Base-by-base conservation (phyloP, 2,113 vertebrate species). In the Kryptolebias marmoratus region DNA sequence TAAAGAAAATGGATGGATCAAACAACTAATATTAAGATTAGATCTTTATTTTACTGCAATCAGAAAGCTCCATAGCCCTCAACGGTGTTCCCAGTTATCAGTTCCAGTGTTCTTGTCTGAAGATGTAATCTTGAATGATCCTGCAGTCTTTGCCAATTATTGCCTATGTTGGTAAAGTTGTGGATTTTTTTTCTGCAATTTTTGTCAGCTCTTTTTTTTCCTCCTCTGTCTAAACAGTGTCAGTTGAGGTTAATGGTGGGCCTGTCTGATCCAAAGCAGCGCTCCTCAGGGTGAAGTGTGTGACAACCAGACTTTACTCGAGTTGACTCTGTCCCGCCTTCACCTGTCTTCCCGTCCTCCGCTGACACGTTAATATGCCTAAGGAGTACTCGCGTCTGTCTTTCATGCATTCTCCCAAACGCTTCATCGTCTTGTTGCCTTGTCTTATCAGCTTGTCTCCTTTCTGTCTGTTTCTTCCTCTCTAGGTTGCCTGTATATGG, bases 151-250 rank as follows among this genome's bases (percentile, higher is more conserved):
- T 53, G 30, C 53, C 30, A 28, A 72, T 75, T 72, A 68, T 27
- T 56, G 49, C 63, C 61, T 54, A 61, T 5, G 16, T 71, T 75
- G 65, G 32, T 64, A 78, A 82, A 78, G 76, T 36, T 45, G 60
- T 63, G 57, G 56, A 47, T 44, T 30, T 58, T 64, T 22, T 36
- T 61, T 22, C 45, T 64, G 42, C 53, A 31, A 50, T 27, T 55
- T 75, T 71, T 54, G 52, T 36, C 58, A 54, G 58, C 27, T n/a
- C 28, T 71, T 68, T 58, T 67, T 32, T 68, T 66, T 57, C 64
- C 67, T 62, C 62, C 9, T 6, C 63, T 83, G 54, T 77, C 67
- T 70, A 87, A 77, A 83, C 83, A 70, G 44, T 78, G 82, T 86
- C 86, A 79, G 49, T 16, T 22, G 47, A 73, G 72, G 81, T 83